phyloP scores from a whole-genome alignment of 2,113 vertebrate genomes.

The Zapornia atra region DNA sequence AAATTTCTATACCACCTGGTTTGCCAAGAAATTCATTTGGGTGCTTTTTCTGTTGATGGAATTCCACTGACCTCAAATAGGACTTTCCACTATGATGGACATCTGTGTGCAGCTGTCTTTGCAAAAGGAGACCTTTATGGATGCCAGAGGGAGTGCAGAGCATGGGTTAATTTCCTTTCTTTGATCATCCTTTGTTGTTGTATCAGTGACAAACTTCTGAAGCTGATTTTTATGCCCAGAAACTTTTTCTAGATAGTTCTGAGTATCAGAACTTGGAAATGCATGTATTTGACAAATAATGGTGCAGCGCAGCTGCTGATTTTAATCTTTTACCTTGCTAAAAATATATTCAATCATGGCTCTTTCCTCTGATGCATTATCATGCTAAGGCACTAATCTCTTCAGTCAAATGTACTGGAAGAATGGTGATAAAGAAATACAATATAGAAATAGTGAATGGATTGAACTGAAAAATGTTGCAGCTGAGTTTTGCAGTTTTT shows the following conservation, averaged over 20 bases:
- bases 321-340: not conserved
- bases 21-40: not conserved
- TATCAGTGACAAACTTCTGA: not conserved
- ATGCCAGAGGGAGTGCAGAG: not conserved
- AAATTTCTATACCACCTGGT: not conserved
- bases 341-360: not conserved
- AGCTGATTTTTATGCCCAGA: not conserved
- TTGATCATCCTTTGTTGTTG: not conserved
- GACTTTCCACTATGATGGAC: not conserved
- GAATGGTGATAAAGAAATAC: not conserved
- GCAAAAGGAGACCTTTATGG: not conserved
- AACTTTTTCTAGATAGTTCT: not conserved
- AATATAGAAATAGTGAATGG: not conserved
- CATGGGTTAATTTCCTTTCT: not conserved
- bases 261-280: not conserved
- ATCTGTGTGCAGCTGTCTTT: not conserved
- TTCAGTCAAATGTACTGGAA: not conserved
- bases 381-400: not conserved
- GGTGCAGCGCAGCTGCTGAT: not conserved
- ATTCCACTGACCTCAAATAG: not conserved
- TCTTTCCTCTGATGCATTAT: not conserved
- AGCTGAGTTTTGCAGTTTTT: not conserved
- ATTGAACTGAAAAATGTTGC: not conserved
- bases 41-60: not conserved
- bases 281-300: not conserved